Evolutionary conservation across 2,113 vertebrate genomes (phyloP).

Genomic region (Dicerorhinus sumatrensis): DNA sequence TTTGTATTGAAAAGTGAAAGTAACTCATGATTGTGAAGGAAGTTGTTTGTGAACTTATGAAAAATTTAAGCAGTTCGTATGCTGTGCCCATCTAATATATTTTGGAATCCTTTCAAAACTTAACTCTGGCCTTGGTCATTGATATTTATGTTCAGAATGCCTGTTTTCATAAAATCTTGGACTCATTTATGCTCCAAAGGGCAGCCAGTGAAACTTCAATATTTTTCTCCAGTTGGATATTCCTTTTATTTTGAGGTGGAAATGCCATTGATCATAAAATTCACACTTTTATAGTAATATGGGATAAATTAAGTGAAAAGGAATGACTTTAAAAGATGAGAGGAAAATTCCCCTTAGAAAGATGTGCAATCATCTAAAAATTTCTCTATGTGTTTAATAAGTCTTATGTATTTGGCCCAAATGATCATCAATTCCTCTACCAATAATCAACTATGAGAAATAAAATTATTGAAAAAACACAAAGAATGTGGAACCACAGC

Average conservation of each 20-base stretch:
- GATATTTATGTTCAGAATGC: background rate
- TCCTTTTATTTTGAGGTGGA: background rate
- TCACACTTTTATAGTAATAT: background rate
- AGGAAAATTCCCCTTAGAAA: background rate
- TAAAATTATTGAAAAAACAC: background rate
- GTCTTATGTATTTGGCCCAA: background rate
- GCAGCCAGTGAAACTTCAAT: background rate
- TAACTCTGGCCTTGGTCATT: background rate
- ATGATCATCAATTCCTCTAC: background rate
- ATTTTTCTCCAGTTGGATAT: background rate
- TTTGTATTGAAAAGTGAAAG: conserved; percentile 19
- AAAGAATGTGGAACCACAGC: background rate
- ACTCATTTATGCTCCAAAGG: background rate
- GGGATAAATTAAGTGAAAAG: background rate
- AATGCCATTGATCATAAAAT: background rate
- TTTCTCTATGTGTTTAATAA: background rate
- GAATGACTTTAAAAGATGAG: background rate
- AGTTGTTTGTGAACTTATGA: background rate
- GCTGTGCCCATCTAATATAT: background rate
- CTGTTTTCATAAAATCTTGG: conserved; percentile 12
- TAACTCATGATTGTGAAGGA: background rate
- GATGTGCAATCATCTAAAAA: background rate
- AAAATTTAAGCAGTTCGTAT: background rate
- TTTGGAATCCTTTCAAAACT: background rate
- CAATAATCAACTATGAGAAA: background rate